Evolutionary conservation across 2,888 invertebrate species (phyloP), one percentile per base, ranked within the genome.

Genomic region (Cataglyphis rosenhaueri): DNA sequence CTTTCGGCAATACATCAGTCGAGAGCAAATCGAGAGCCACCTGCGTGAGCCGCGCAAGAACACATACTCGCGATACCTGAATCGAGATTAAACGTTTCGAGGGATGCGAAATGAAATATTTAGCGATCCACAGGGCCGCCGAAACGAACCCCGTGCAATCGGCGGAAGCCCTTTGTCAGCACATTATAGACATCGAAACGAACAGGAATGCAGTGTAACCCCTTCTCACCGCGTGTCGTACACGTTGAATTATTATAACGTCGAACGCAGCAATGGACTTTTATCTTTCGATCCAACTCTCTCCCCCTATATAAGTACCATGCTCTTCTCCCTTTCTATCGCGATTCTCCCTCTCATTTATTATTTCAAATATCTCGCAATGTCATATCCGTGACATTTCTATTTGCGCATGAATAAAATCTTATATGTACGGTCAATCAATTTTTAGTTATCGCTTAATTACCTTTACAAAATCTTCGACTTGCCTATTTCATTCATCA

Each of bases 31-130:
- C 71, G 61, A 48, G 61, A 73, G 10, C 35, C 44, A 76, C 68
- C 38, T 84, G 44, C 52, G 59, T 62, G 52, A 41, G 25, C 32
- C 70, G 76, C 44, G 18, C 79, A 71, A 29, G 38, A 70, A 79
- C 48, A 82, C 76, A 76, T 82, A 81, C 73, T 83, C 87, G 68
- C 79, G 86, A 81, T 85, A 94, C 94, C 94, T 94, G 94, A 93
- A 91, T 91, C 91, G 86, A 93, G 93, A 93, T 93, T 92, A 93
- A 94, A 93, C 90, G 92, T 92, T 92, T 89, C 87, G 91, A 88
- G 92, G 91, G 91, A 92, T 90, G 83, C 90, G 89, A 93, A 94
- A 94, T 94, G 93, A 94, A 94, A 94, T 94, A 93, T 93, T 93
- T 93, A 92, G 93, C 93, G 91, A 93, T 92, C 92, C 92, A 74